phyloP scores from a whole-genome alignment of 53 echinoderm and acorn worm species.

The Stichopus horrens region DNA sequence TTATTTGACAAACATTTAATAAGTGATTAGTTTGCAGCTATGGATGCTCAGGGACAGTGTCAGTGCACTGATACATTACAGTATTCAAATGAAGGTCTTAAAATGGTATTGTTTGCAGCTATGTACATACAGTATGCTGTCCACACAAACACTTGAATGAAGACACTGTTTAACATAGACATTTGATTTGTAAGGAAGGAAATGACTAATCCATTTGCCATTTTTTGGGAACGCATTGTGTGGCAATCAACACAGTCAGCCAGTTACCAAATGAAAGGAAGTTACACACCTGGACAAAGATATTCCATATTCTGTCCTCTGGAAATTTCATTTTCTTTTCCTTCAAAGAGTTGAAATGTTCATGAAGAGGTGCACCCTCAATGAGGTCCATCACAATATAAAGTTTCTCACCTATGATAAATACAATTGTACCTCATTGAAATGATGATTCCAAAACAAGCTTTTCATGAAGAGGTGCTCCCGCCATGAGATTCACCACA shows the following conservation, averaged over 20 bases:
- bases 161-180: too few species aligned
- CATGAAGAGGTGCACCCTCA: conserved; percentile 95
- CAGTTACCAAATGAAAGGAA: too few species aligned
- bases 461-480: conserved; percentile 94
- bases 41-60: too few species aligned
- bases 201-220: not conserved
- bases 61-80: too few species aligned
- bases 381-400: conserved; percentile 99
- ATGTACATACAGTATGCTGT: too few species aligned
- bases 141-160: too few species aligned
- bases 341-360: conserved; percentile 97
- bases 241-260: too few species aligned
- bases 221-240: not conserved
- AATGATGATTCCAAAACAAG: conserved; percentile 1
- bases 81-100: too few species aligned
- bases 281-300: conserved; percentile 79
- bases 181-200: not conserved
- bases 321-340: conserved; percentile 86
- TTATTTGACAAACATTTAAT: too few species aligned
- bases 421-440: not conserved
- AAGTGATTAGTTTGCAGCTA: too few species aligned
- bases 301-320: conserved; percentile 96
- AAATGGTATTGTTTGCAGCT: too few species aligned
- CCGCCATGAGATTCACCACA: conserved; percentile 98
- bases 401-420: conserved; percentile 77